Evolutionary conservation across 2,888 invertebrate genomes (phyloP), one percentile per base, ranked within the genome.

Genomic region (Acanthoscelides obtectus): DNA sequence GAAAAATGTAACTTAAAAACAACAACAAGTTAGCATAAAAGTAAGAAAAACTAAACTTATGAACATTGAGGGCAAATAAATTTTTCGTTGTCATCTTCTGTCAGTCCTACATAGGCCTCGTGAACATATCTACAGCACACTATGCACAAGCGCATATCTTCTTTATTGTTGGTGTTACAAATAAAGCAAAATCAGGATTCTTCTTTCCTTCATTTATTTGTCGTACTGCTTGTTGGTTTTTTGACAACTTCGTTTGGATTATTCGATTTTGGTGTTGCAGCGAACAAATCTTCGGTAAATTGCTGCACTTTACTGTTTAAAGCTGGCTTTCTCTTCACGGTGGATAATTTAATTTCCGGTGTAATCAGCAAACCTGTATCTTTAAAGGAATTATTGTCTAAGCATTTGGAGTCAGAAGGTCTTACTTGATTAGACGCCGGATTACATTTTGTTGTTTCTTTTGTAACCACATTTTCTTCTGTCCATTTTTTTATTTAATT

Each of bases 41-140:
- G n/a, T n/a, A n/a, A n/a, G n/a, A n/a, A n/a, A n/a, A n/a, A n/a
- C n/a, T n/a, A n/a, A n/a, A n/a, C n/a, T n/a, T n/a, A n/a, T n/a
- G n/a, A n/a, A n/a, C n/a, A n/a, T n/a, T n/a, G n/a, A n/a, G n/a
- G n/a, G n/a, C n/a, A n/a, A n/a, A n/a, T n/a, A n/a, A n/a, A n/a
- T n/a, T n/a, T n/a, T n/a, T n/a, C n/a, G n/a, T n/a, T n/a, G n/a
- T n/a, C n/a, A n/a, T n/a, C n/a, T n/a, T n/a, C n/a, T n/a, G n/a
- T n/a, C n/a, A n/a, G n/a, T n/a, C n/a, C n/a, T 66, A 80, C 75
- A 71, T 77, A 79, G 25, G 77, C 78, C 69, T 78, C 78, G 70
- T 78, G 77, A 17, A 74, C 25, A 20, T 22, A 67, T 22, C 20
- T 22, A 27, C 8, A 17, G 20, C 67, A 45, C 1, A 45, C 45